Evolutionary conservation across 2,113 vertebrate genomes (phyloP).

Genomic region (Amphiprion ocellaris): DNA sequence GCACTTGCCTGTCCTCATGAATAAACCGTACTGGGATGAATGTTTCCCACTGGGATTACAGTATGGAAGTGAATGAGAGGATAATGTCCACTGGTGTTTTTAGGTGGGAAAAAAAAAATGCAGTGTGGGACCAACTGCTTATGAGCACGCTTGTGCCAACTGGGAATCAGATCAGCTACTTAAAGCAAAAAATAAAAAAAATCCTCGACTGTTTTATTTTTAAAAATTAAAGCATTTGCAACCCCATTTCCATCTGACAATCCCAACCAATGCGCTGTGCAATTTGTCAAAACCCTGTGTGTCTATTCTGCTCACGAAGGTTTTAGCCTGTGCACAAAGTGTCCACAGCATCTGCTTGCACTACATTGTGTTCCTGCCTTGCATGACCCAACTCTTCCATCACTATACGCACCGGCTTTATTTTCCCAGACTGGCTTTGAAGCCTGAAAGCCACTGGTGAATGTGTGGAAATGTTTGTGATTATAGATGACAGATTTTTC

Average conservation of each 20-base stretch:
- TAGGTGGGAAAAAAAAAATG: constrained; percentile 2
- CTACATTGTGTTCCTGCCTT: background rate
- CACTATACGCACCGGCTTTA: background rate
- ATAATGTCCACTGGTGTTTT: constrained; percentile 50
- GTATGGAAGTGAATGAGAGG: constrained; percentile 62
- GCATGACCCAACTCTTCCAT: background rate
- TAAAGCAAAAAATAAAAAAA: background rate
- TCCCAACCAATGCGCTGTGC: background rate
- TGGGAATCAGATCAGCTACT: background rate
- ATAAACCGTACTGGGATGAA: constrained; percentile 77
- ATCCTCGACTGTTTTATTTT: background rate
- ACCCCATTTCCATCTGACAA: background rate
- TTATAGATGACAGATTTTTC: background rate
- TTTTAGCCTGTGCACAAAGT: background rate
- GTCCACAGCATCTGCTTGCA: background rate
- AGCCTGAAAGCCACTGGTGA: background rate
- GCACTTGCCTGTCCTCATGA: constrained; percentile 78
- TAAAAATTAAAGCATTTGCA: background rate
- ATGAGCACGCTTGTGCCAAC: background rate
- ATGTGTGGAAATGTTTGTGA: background rate
- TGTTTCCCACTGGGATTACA: constrained; percentile 72
- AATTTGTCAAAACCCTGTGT: background rate
- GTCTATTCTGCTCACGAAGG: background rate
- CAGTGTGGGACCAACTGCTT: background rate
- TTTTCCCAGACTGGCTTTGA: background rate